phyloP scores from a whole-genome alignment of 1,140 invertebrate species.

The Rhyacophila brunnea region DNA sequence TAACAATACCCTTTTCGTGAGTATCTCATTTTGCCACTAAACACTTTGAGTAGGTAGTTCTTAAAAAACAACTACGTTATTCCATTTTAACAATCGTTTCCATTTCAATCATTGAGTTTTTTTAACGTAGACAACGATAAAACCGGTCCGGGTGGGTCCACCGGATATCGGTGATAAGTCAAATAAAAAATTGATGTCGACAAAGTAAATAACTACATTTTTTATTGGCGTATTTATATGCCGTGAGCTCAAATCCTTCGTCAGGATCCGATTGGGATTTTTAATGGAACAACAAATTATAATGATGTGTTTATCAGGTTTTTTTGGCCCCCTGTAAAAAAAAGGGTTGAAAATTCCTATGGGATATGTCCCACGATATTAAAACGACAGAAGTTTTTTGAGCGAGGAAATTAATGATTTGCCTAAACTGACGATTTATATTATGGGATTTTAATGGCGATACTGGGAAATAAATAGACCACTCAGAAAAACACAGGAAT shows the following conservation, averaged over 20 bases:
- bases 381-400: no score
- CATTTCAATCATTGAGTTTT: not conserved
- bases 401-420: no score
- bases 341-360: no score
- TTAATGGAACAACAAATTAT: conserved; percentile 10
- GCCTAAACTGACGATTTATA: no score
- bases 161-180: conserved; percentile 14
- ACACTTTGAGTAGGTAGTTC: not conserved
- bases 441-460: no score
- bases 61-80: not conserved
- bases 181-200: not conserved
- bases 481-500: no score
- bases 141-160: not conserved
- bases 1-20: no score
- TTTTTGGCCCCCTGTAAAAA: no score
- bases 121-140: not conserved
- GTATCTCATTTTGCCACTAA: no score
- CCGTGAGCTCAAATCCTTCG: not conserved
- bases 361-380: no score
- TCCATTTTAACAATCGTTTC: not conserved
- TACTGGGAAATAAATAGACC: no score
- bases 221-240: not conserved
- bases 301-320: not conserved
- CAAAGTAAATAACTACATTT: conserved; percentile 8
- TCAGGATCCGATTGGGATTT: conserved; percentile 1